A percentile compares a stretch with the other conserved stretches of the same genome.
These are phyloP conservation scores for Microtus pennsylvanicus DNA, from an alignment of 2,113 vertebrate genomes.

Conservation along the genomic window DNA sequence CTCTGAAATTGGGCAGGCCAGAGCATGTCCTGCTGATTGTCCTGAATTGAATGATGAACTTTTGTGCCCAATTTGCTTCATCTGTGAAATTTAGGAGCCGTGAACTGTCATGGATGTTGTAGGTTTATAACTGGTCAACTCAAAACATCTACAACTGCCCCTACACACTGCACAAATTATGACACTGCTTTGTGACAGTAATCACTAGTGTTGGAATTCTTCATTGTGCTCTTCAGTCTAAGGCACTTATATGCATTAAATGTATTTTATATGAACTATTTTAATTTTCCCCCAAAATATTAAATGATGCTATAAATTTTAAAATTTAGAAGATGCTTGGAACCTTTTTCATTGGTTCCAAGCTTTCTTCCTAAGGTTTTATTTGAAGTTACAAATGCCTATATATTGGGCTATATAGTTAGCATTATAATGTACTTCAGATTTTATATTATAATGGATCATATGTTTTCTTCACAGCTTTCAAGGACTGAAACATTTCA, in stretches of 20 bases:
- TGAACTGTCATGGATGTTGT: neutral
- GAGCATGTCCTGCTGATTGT: neutral
- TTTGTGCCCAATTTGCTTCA: neutral
- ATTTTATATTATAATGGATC: slow-evolving; percentile 1
- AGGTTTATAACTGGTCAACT: slow-evolving; percentile 32
- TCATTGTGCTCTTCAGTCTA: neutral
- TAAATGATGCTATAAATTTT: neutral
- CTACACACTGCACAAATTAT: neutral
- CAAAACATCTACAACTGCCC: neutral
- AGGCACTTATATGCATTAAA: slow-evolving; percentile 23
- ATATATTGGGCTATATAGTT: neutral
- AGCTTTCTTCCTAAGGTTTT: slow-evolving; percentile 30
- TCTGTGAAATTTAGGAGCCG: neutral
- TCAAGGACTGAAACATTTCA: neutral
- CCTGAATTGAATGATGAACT: neutral
- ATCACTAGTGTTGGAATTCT: neutral
- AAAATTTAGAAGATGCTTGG: neutral
- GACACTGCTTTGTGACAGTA: neutral
- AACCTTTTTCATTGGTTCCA: slow-evolving; percentile 25
- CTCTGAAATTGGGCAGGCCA: neutral
- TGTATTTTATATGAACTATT: slow-evolving; percentile 22
- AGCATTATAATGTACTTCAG: neutral
- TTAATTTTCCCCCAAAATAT: neutral
- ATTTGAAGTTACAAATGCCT: neutral
- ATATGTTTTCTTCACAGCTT: neutral